Base-by-base conservation (phyloP, 2,797 vertebrate species). In the Sebastes itinus region DNA sequence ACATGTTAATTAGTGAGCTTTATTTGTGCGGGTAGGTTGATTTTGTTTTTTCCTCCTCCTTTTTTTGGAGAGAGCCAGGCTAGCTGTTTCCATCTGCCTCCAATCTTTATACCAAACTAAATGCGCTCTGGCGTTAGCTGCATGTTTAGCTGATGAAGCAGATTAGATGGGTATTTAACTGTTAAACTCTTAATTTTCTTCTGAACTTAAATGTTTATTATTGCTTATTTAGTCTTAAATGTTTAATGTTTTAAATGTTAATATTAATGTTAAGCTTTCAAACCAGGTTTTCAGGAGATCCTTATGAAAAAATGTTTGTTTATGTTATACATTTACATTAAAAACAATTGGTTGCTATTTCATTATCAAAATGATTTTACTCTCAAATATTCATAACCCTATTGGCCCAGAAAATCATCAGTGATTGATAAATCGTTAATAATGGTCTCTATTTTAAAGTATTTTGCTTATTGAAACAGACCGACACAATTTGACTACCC, bases 41-140 rank as follows among this genome's bases (percentile, higher is more conserved):
- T 49, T 49, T 49, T 0, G 16, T 49, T 49, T 49, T 49, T 20
- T 1, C 3, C 4, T 0, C 1, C 7, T 1, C 3, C 1, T 8
- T 8, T 16, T 18, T 49, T 20, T 20, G 18, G 18, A 20, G 46
- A 18, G 18, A 49, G 46, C 46, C 14, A 61, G 10, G 42, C 3
- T 27, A 9, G 10, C 38, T 20, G 23, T 32, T 61, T 61, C 28
- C 27, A 60, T 7, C 22, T 52, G 11, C 18, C 1, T 22, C 65
- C 13, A 42, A 28, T 54, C 42, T 13, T n/a, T 7, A 38, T 56
- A 4, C 13, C 1, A 33, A 16, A 1, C 27, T 70, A 52, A 62
- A 65, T 35, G 49, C 23, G 6, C 20, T 42, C 1, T 25, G 20
- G 23, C 16, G 1, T 62, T 52, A 49, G 27, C 60, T 56, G 42